phyloP scores from a whole-genome alignment of 1,140 invertebrate species.

The Papilio machaon region DNA sequence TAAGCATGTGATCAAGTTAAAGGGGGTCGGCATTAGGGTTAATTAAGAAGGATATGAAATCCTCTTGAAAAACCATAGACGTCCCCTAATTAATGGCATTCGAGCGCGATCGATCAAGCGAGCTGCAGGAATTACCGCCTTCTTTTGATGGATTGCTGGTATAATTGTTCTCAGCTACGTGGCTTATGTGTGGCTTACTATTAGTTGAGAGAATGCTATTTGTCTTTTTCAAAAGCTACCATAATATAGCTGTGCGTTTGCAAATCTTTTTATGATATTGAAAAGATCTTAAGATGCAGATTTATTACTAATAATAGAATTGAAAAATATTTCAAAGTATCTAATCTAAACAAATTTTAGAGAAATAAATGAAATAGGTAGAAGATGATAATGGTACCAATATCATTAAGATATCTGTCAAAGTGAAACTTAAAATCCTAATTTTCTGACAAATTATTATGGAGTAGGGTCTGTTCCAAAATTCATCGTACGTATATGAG shows the following conservation, averaged over 20 bases:
- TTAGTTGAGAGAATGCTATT: neutral
- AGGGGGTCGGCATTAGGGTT: neutral
- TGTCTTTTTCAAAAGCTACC: neutral
- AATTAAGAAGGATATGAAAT: neutral
- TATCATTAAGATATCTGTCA: too few relatives aligned
- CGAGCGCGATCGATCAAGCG: constrained; percentile 9
- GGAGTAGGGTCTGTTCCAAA: too few relatives aligned
- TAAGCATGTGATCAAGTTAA: neutral
- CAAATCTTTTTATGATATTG: too few relatives aligned
- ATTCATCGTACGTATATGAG: too few relatives aligned
- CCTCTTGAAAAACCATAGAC: constrained; percentile 32
- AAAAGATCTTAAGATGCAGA: too few relatives aligned
- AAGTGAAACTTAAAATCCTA: too few relatives aligned
- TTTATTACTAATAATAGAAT: too few relatives aligned
- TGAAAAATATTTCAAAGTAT: too few relatives aligned
- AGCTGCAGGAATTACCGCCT: constrained; percentile 31
- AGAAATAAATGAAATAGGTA: too few relatives aligned
- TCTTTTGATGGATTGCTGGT: constrained; percentile 31
- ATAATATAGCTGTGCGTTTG: neutral
- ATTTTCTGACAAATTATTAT: too few relatives aligned
- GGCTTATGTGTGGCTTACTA: constrained; percentile 17
- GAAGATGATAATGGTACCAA: too few relatives aligned
- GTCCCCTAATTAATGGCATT: constrained; percentile 26
- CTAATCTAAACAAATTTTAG: too few relatives aligned
- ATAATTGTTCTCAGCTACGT: constrained; percentile 14